Base-by-base conservation (phyloP, 1,140 invertebrate species). In the Neuroterus valhalla region DNA sequence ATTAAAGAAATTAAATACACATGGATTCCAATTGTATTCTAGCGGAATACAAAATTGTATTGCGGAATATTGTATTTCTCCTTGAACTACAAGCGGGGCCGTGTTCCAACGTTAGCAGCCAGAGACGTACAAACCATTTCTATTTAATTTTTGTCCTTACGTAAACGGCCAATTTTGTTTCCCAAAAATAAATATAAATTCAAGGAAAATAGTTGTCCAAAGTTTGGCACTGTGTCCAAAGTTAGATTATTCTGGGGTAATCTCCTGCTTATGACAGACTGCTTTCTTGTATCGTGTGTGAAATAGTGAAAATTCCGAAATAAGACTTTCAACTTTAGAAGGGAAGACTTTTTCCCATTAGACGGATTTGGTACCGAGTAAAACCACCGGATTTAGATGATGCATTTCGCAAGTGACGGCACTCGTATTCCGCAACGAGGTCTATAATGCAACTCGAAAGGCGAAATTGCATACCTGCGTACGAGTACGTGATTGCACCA, bases 341-440 rank as follows among this genome's bases (percentile, higher is more conserved):
- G n/a, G 55, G 55, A 62, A 62, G 55, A 62, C 23, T 62, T 62
- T 62, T 62, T 62, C 55, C 26, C 55, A 62, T 62, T 62, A 62
- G 55, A 62, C 55, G 14, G 55, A 62, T 62, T 62, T 62, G 52
- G 52, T 55, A 26, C 21, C 23, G 26, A 62, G 55, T 55, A 55
- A 62, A 15, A 38, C 55, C 55, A 62, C 55, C 55, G 55, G 55
- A 62, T 62, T 38, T 23, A 62, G 55, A 62, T 62, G 55, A 62
- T 62, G 55, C 3, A 23, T 62, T 62, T 62, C 55, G 55, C 26
- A 62, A 62, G 23, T 62, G 55, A 62, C 23, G 55, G 55, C 23
- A 62, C 23, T 62, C 31, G 55, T 62, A 62, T 62, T 62, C 55
- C 55, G 55, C 55, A 62, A 62, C 55, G 31, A 62, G 55, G 14